phyloP scores from a whole-genome alignment of 2,797 vertebrate genomes.

The Spheniscus humboldti region DNA sequence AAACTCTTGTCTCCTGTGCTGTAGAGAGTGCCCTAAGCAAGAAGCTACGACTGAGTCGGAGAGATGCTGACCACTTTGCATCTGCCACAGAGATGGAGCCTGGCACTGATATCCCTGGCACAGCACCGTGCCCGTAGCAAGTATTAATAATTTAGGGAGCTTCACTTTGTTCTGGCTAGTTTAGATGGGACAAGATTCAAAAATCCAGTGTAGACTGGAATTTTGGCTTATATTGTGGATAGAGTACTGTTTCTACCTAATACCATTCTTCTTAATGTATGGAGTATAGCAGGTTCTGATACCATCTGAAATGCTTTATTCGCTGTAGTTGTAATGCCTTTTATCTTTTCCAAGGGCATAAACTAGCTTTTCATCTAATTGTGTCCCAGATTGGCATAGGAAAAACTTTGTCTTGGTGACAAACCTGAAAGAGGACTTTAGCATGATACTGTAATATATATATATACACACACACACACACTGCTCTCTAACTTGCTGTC shows the following conservation, averaged over 20 bases:
- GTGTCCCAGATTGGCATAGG: neutral
- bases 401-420: neutral
- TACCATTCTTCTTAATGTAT: neutral
- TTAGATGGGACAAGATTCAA: neutral
- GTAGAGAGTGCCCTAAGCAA: neutral
- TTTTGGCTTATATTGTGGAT: neutral
- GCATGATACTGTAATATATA: neutral
- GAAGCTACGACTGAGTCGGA: neutral
- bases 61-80: fast-evolving
- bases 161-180: neutral
- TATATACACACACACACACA: too few relatives aligned
- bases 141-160: neutral
- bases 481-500: neutral
- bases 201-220: neutral
- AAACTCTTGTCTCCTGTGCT: neutral
- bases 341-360: neutral
- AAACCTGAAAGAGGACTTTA: neutral
- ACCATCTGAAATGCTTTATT: neutral
- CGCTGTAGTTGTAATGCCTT: neutral
- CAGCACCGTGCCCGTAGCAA: neutral
- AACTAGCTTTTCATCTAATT: neutral
- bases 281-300: neutral
- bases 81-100: fast-evolving
- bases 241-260: neutral
- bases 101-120: neutral